Percentiles rank a stretch among this genome's conserved stretches.
phyloP scores from a whole-genome alignment of 1,140 invertebrate genomes.

The Cydia amplana region DNA sequence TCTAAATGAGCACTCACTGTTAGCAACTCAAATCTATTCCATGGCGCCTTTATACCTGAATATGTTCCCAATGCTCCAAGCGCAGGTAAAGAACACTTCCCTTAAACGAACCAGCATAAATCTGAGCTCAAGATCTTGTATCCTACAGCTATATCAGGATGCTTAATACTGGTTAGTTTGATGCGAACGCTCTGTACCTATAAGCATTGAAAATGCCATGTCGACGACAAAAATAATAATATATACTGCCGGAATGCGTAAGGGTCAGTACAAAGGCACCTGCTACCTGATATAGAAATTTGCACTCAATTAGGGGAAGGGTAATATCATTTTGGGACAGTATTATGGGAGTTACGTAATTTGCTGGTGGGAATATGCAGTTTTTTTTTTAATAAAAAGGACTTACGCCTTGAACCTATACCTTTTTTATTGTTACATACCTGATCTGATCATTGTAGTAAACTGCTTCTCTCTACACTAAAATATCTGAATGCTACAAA shows the following conservation, averaged over 20 bases:
- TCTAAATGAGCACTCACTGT: no score
- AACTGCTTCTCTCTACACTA: no score
- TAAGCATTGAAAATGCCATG: background rate
- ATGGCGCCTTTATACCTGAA: background rate
- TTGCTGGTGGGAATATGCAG: background rate
- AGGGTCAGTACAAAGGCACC: constrained; percentile 43
- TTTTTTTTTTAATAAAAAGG: background rate
- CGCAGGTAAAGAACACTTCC: background rate
- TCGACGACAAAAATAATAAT: constrained; percentile 27
- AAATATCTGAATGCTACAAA: background rate
- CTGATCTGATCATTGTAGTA: no score
- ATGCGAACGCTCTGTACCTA: background rate
- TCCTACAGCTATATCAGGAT: background rate
- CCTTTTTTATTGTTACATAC: no score
- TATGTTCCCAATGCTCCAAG: background rate
- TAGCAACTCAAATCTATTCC: background rate
- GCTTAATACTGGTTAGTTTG: background rate
- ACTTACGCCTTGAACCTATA: no score
- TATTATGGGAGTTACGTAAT: background rate
- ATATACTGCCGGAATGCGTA: background rate
- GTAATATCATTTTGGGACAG: background rate
- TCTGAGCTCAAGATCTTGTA: background rate
- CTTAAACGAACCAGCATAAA: background rate
- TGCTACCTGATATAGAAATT: constrained; percentile 46
- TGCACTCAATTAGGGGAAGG: constrained; percentile 6